Percentiles rank a stretch among this genome's conserved stretches.
Evolutionary conservation across 2,113 vertebrate genomes (phyloP).

Genomic region (Chroicocephalus ridibundus): DNA sequence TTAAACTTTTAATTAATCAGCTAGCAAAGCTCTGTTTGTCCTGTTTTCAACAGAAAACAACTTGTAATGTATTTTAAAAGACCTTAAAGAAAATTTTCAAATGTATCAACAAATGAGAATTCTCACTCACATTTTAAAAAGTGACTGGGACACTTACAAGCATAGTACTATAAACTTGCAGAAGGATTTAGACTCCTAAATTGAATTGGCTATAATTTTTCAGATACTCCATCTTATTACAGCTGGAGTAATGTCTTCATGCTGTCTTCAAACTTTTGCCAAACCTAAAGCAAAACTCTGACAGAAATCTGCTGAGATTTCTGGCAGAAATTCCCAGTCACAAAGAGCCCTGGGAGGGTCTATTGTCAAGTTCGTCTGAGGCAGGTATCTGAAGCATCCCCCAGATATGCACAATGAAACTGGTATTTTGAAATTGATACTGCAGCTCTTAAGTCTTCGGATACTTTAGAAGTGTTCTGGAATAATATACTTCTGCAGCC

Average conservation of each 20-base stretch:
- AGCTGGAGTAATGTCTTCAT: background rate
- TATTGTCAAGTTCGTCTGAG: background rate
- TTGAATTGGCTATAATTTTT: background rate
- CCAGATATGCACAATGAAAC: background rate
- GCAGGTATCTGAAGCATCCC: conserved; percentile 26
- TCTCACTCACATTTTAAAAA: background rate
- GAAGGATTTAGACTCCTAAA: background rate
- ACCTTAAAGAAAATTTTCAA: background rate
- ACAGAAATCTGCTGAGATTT: background rate
- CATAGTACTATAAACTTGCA: background rate
- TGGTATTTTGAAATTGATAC: conserved; percentile 27
- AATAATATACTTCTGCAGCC: background rate
- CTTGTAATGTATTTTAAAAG: background rate
- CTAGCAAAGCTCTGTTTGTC: background rate
- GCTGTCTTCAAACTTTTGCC: background rate
- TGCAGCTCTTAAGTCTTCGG: background rate
- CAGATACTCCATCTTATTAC: background rate
- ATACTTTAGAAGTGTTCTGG: conserved; percentile 2
- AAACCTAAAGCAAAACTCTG: background rate
- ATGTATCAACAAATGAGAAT: background rate
- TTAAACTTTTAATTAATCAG: background rate
- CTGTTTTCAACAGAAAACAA: background rate
- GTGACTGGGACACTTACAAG: background rate
- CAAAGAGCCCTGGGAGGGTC: background rate
- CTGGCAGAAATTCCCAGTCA: background rate